Evolutionary conservation across 2,113 vertebrate genomes (phyloP).

Genomic region (Mastomys coucha): DNA sequence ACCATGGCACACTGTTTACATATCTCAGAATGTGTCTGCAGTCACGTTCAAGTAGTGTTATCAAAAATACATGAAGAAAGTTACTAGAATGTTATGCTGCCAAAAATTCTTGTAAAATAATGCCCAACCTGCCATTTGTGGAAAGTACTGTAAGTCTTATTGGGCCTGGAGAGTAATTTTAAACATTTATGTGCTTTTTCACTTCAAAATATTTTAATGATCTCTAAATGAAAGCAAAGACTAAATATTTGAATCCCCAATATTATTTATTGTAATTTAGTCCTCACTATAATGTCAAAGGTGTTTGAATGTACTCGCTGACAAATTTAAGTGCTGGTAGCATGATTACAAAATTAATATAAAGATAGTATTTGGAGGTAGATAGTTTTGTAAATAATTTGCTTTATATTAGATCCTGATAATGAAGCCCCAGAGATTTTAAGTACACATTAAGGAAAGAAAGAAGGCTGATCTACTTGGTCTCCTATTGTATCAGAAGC

Average conservation of each 20-base stretch:
- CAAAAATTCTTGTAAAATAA: background rate
- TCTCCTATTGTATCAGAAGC: no score
- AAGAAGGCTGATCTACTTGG: background rate
- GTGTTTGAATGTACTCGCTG: background rate
- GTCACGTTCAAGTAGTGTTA: background rate
- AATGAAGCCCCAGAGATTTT: rapidly evolving
- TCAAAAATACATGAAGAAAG: background rate
- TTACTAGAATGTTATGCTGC: background rate
- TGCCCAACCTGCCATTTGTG: background rate
- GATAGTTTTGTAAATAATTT: background rate
- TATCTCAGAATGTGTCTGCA: background rate
- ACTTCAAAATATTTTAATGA: background rate
- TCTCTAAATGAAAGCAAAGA: no score
- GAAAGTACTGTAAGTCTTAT: background rate
- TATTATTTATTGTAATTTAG: background rate
- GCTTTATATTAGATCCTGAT: background rate
- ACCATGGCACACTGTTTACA: background rate
- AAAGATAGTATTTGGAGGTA: background rate
- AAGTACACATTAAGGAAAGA: background rate
- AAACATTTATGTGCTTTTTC: background rate
- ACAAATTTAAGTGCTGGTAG: background rate
- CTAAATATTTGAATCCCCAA: background rate
- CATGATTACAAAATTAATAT: background rate
- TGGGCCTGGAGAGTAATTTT: background rate
- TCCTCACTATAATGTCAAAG: background rate